Evolutionary conservation across 2,113 vertebrate species (phyloP), one percentile per base, ranked within the genome.

Genomic region (Bos javanicus): DNA sequence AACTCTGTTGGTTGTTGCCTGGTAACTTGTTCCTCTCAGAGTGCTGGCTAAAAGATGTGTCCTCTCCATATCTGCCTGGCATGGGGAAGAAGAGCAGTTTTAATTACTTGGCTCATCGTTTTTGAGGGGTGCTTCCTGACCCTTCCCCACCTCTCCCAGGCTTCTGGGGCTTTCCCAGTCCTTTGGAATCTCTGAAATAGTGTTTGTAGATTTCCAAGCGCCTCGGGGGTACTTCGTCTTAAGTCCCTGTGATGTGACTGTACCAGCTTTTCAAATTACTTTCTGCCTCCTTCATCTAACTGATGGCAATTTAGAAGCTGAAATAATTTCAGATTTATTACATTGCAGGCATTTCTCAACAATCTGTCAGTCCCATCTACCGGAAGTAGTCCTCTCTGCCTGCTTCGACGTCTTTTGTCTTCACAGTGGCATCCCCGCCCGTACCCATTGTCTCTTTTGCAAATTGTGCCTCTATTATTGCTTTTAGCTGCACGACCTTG

Each of bases 1-100:
- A 92, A 59, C 82, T 33, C 2, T 52, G 33, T 52, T 97, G 76
- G 36, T 71, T 81, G 74, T 96, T 97, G 92, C 94, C 84, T 91
- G 90, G 84, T 94, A 95, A 92, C 92, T 88, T 92, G 80, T 23
- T 74, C 84, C 91, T 83, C 90, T 60, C 19, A 50, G 30, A 43
- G 28, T n/a, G 90, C 82, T 50, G 80, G 43, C 33, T 3, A 28
- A 48, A 46, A n/a, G 92, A 96, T 94, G 36, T 90, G 64, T 84
- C 57, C 7, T 28, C 52, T 36, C 43, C 2, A 33, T 25, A 12
- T 46, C 46, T 90, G 43, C 92, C n/a, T 46, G 26, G 33, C 43
- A 0, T 3, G 50, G 74, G 25, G 28, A 25, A 25, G 60, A 60
- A 71, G 78, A 71, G 30, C 7, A 36, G 17, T n/a, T 57, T 80